Conservation (phyloP, 2,113 vertebrate genomes). For the Percopsis transmontana region DNA sequence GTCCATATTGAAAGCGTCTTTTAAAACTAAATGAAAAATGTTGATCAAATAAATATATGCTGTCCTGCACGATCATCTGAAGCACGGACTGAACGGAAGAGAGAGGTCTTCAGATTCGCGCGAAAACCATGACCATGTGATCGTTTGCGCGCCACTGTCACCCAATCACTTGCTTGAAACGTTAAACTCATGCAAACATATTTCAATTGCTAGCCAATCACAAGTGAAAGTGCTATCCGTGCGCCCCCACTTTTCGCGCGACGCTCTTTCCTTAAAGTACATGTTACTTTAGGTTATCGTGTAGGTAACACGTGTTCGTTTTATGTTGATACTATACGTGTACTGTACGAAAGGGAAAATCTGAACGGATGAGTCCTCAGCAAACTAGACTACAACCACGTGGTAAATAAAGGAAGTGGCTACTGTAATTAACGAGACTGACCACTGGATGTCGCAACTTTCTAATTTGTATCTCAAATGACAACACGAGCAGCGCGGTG, state of each 20-base stretch:
- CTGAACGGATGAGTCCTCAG: no score
- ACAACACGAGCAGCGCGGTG: no score
- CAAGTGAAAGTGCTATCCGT: accelerated
- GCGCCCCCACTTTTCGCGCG: not conserved
- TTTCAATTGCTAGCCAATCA: constrained; percentile 34
- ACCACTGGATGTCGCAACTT: not conserved
- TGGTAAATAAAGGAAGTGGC: no score
- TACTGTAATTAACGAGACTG: not conserved
- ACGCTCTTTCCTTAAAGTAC: not conserved
- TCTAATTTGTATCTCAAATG: no score
- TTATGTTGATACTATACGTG: no score
- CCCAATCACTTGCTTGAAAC: constrained; percentile 60
- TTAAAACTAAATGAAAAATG: not conserved
- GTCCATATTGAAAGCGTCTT: constrained; percentile 68
- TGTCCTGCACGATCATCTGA: not conserved
- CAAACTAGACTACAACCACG: no score
- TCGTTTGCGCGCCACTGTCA: constrained; percentile 60
- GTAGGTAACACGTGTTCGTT: no score
- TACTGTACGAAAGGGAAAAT: no score
- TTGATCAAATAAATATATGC: not conserved
- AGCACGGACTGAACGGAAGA: not conserved
- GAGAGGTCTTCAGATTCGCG: constrained; percentile 74
- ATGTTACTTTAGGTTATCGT: not conserved
- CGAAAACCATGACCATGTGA: constrained; percentile 75
- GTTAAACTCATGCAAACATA: not conserved